Evolutionary conservation across 2,797 vertebrate genomes (phyloP).

Genomic region (Lutjanus campechanus): DNA sequence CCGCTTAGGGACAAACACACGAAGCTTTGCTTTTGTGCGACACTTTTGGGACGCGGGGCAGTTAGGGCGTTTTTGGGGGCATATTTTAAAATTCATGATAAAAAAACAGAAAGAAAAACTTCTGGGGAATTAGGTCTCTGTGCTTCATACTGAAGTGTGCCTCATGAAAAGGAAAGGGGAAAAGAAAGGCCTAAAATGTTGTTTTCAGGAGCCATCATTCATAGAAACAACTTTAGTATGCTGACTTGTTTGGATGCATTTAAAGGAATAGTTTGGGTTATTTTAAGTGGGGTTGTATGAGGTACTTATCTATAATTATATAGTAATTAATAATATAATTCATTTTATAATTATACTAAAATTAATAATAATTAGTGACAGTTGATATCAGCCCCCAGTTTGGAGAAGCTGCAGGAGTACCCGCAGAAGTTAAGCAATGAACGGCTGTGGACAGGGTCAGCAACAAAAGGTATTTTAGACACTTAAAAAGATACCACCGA

Average conservation of each 20-base stretch:
- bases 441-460: no score
- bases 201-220: constrained; percentile 38
- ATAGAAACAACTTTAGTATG: constrained; percentile 22
- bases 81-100: constrained; percentile 69
- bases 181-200: constrained; percentile 22
- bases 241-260: neutral
- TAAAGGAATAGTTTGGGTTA: no score
- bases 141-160: constrained; percentile 31
- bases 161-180: constrained; percentile 9
- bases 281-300: no score
- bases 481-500: no score
- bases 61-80: constrained; percentile 72
- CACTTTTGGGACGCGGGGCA: constrained; percentile 78
- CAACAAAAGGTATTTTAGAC: no score
- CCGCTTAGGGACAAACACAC: constrained; percentile 74
- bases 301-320: no score
- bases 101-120: constrained; percentile 37
- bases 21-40: constrained; percentile 71
- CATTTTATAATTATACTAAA: no score
- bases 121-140: constrained; percentile 59
- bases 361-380: no score
- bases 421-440: no score
- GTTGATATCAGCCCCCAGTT: no score
- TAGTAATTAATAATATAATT: no score
- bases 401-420: no score